Conservation (phyloP, 2,113 vertebrate genomes). For the Barbus barbus region DNA sequence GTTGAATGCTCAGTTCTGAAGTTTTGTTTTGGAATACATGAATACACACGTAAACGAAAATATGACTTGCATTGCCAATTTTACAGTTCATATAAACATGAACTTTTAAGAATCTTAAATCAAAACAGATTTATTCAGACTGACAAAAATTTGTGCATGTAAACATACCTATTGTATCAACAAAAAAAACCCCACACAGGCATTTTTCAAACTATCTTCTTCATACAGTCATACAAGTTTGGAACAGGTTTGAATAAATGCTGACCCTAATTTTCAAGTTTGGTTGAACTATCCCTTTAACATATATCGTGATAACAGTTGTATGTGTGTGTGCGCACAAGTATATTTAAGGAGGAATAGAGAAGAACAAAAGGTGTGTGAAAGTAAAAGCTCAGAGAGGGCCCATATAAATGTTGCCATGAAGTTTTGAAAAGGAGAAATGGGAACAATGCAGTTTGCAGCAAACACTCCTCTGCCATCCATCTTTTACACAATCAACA, state of each 20-base stretch:
- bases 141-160: not conserved
- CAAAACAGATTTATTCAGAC: not conserved
- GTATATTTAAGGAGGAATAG: conserved; percentile 40
- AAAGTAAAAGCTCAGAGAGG: conserved; percentile 54
- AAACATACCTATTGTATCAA: not conserved
- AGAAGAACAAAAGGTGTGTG: conserved; percentile 38
- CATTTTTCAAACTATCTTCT: not conserved
- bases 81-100: not conserved
- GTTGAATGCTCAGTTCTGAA: not conserved
- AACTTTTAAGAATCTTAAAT: not conserved
- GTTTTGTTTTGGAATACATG: not conserved
- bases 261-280: no score
- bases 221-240: not conserved
- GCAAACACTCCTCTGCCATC: conserved; percentile 57
- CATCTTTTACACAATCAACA: conserved; percentile 61
- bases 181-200: not conserved
- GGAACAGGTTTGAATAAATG: not conserved
- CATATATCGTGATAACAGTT: not conserved
- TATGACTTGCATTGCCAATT: not conserved
- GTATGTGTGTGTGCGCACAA: conserved; percentile 26
- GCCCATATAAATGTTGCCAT: conserved; percentile 59
- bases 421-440: conserved; percentile 52
- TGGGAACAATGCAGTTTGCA: conserved; percentile 59
- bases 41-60: not conserved
- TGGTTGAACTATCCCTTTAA: no score